A percentile compares a stretch with the other conserved stretches of the same genome.
Evolutionary conservation across 2,888 invertebrate species (phyloP).

Genomic region (Phyllotreta striolata): DNA sequence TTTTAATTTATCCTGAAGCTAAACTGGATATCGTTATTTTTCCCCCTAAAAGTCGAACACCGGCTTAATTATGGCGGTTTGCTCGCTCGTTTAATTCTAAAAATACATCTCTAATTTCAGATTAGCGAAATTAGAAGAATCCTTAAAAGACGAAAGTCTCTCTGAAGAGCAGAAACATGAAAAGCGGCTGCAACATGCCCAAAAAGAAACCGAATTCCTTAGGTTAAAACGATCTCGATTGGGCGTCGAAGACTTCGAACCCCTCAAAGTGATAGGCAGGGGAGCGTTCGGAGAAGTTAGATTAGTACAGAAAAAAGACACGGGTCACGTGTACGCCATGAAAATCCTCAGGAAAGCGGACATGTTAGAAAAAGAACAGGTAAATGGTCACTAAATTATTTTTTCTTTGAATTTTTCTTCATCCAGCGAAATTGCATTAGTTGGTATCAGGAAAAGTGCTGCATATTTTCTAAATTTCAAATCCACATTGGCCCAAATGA

Average conservation of each 20-base stretch:
- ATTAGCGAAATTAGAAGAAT: conserved; percentile 93
- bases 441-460: too few species aligned
- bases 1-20: too few species aligned
- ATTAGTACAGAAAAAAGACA: conserved; percentile 98
- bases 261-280: conserved; percentile 94
- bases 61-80: too few species aligned
- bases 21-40: too few species aligned
- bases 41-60: too few species aligned
- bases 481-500: too few species aligned
- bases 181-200: conserved; percentile 93
- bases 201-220: conserved; percentile 98
- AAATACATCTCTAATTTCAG: conserved; percentile 58
- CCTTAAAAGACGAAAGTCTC: conserved; percentile 93
- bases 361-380: conserved; percentile 99
- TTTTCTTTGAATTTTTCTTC: too few species aligned
- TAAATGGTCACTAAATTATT: conserved; percentile 11
- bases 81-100: too few species aligned
- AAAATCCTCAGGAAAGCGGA: conserved; percentile 98
- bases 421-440: too few species aligned
- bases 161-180: conserved; percentile 95
- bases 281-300: conserved; percentile 95
- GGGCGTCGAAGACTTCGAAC: conserved; percentile 98
- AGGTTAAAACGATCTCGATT: conserved; percentile 94
- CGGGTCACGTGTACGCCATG: conserved; percentile 99
- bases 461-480: too few species aligned